Percentiles rank a stretch among this genome's conserved stretches.
These are phyloP conservation scores for Stegostoma tigrinum DNA, from an alignment of 2,113 vertebrate species.

Conservation along the genomic window DNA sequence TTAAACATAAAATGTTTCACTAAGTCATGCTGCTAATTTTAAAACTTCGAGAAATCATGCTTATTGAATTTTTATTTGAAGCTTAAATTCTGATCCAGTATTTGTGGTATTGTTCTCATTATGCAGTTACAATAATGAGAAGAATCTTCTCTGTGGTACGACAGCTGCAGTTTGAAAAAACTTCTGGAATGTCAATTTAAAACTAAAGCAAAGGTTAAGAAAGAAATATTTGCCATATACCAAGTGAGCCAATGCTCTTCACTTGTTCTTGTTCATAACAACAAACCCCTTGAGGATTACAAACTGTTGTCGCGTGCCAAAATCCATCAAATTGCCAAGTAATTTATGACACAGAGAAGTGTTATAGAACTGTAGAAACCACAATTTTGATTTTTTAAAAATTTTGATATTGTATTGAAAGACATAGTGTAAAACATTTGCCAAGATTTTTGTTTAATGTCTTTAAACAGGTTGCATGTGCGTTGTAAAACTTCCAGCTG, in stretches of 20 bases:
- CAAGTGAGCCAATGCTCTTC: background rate
- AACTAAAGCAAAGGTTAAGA: conserved; percentile 28
- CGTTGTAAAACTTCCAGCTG: conserved; percentile 34
- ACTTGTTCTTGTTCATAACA: conserved; percentile 13
- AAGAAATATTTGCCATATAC: conserved; percentile 11
- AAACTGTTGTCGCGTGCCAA: conserved; percentile 25
- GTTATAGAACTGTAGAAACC: conserved; percentile 16
- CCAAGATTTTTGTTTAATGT: conserved; percentile 14
- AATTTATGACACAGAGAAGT: conserved; percentile 20
- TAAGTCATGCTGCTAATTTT: conserved; percentile 14
- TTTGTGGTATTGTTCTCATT: background rate
- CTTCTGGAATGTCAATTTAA: conserved; percentile 10
- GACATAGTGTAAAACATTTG: conserved; percentile 31
- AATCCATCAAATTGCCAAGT: conserved; percentile 34
- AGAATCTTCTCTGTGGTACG: background rate
- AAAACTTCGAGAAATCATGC: conserved; percentile 1
- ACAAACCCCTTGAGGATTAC: conserved; percentile 17
- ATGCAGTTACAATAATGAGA: background rate
- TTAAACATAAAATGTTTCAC: conserved; percentile 3
- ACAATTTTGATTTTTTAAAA: background rate
- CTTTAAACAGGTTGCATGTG: conserved; percentile 31
- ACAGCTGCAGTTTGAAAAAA: conserved; percentile 13
- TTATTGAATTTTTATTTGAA: conserved; percentile 1
- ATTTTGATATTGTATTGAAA: conserved; percentile 4
- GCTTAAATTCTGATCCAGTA: conserved; percentile 17